phyloP scores from a whole-genome alignment of 2,113 vertebrate genomes.

The Peromyscus maniculatus region DNA sequence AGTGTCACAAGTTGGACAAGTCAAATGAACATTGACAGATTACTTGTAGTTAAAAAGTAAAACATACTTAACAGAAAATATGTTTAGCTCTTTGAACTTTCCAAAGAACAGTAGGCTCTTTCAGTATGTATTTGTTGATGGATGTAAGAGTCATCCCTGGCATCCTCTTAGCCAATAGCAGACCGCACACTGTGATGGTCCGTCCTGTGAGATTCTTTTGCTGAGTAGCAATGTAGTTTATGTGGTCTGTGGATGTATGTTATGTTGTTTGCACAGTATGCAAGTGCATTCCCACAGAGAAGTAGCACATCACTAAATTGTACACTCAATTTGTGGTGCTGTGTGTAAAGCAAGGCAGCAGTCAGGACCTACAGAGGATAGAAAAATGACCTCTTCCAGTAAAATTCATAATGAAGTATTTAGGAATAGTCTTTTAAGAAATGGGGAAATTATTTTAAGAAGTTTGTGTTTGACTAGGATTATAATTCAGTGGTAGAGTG shows the following conservation, averaged over 20 bases:
- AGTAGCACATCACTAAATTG: background rate
- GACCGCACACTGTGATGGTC: background rate
- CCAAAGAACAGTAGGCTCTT: background rate
- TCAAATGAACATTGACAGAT: background rate
- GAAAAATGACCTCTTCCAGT: background rate
- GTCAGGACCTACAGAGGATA: background rate
- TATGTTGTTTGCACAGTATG: background rate
- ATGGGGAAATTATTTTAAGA: constrained; percentile 15
- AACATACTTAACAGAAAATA: background rate
- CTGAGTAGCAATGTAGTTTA: background rate
- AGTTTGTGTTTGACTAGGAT: background rate
- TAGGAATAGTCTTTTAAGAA: constrained; percentile 8
- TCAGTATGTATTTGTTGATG: background rate
- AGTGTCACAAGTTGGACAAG: background rate
- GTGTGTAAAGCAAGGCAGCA: background rate
- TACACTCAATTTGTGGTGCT: background rate
- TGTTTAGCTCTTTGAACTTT: background rate
- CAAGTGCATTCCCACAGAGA: background rate
- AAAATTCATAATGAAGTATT: background rate
- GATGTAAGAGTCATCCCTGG: background rate
- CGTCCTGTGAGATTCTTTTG: background rate
- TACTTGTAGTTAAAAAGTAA: background rate
- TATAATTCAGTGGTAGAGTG: background rate
- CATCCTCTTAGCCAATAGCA: background rate
- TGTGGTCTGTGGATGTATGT: background rate